Conservation (phyloP, 2,888 invertebrate species). For the Carcina quercana region DNA sequence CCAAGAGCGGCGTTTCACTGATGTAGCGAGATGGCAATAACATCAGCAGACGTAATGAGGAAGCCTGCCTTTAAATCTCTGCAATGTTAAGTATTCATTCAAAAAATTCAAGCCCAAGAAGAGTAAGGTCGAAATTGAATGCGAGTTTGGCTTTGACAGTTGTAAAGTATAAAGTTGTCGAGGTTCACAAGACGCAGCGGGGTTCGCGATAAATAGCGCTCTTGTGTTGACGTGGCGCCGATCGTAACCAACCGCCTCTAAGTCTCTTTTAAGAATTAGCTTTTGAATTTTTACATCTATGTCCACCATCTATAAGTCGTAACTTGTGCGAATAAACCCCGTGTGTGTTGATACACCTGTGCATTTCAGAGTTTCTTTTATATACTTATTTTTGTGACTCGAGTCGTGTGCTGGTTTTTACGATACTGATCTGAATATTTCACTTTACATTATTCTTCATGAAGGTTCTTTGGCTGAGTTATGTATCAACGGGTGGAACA, state of each 20-base stretch:
- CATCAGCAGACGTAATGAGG: constrained; percentile 60
- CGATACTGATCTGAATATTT: no score
- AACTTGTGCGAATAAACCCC: not conserved
- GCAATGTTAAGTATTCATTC: constrained; percentile 20
- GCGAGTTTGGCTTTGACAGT: constrained; percentile 24
- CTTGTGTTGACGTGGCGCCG: constrained; percentile 40
- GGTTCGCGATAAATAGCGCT: constrained; percentile 56
- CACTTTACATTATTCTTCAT: no score
- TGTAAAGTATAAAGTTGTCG: constrained; percentile 38
- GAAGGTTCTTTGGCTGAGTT: no score
- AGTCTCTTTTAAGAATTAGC: constrained; percentile 47
- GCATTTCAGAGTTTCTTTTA: no score
- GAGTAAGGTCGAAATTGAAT: constrained; percentile 41
- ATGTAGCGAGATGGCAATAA: constrained; percentile 57
- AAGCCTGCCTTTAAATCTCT: constrained; percentile 42
- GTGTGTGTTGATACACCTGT: not conserved
- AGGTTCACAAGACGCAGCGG: constrained; percentile 44
- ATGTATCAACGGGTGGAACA: no score
- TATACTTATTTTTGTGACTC: no score
- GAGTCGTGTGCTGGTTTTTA: no score
- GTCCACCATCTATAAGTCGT: not conserved
- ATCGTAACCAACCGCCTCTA: constrained; percentile 40
- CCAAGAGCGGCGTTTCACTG: constrained; percentile 51
- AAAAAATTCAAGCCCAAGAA: constrained; percentile 12
- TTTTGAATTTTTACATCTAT: constrained; percentile 33